These are phyloP conservation scores for Heptranchias perlo DNA, from an alignment of 2,113 vertebrate species.

Conservation along the genomic window DNA sequence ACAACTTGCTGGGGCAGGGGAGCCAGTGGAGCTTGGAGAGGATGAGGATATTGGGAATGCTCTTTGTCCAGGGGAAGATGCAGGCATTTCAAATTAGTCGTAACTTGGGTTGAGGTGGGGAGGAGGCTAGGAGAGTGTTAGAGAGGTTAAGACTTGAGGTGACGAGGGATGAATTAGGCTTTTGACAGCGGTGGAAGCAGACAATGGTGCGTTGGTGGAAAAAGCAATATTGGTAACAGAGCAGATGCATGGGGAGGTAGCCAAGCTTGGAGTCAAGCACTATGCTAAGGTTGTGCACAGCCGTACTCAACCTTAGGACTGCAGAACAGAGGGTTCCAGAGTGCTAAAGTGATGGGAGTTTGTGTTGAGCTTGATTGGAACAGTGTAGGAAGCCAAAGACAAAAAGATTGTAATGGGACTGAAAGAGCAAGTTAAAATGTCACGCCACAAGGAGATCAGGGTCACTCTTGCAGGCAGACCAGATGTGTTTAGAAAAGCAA, in stretches of 20 bases:
- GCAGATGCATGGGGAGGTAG: neutral
- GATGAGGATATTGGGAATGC: neutral
- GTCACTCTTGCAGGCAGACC: neutral
- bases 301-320: neutral
- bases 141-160: constrained; percentile 2
- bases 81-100: neutral
- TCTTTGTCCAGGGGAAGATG: neutral
- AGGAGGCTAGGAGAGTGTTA: neutral
- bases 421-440: neutral
- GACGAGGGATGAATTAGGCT: neutral
- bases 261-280: neutral
- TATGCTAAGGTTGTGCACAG: neutral
- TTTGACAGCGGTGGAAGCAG: neutral
- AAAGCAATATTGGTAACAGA: neutral
- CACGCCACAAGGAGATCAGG: neutral
- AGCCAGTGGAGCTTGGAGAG: neutral
- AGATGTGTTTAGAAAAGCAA: neutral
- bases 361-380: neutral
- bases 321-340: neutral
- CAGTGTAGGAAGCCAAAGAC: neutral
- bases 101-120: neutral
- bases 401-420: neutral
- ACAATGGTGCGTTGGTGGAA: neutral
- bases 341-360: neutral
- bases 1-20: neutral